phyloP scores from a whole-genome alignment of 2,113 vertebrate genomes.

The Myotis brandtii region DNA sequence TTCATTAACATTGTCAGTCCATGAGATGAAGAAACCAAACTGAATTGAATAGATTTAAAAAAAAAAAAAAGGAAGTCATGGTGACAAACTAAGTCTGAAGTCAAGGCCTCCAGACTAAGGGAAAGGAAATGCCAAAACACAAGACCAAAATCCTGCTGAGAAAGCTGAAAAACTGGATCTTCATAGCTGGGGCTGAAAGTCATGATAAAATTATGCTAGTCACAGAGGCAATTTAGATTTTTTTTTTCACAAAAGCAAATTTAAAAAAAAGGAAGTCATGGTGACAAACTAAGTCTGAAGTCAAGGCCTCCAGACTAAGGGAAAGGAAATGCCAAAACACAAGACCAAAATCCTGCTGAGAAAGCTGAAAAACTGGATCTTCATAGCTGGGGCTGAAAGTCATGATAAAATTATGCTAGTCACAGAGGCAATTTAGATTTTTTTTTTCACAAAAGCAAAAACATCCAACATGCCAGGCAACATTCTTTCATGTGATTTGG shows the following conservation, averaged over 20 bases:
- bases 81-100: slow-evolving; percentile 28
- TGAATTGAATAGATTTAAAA: neutral
- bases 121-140: slow-evolving; percentile 47
- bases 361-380: slow-evolving; percentile 31
- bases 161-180: slow-evolving; percentile 31
- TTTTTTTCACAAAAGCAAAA: slow-evolving; percentile 14
- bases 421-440: slow-evolving; percentile 32
- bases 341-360: slow-evolving; percentile 32
- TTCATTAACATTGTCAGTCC: neutral
- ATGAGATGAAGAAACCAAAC: neutral
- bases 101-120: slow-evolving; percentile 28
- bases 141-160: slow-evolving; percentile 32
- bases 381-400: slow-evolving; percentile 34
- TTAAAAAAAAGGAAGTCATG: neutral
- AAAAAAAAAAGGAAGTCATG: neutral
- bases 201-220: slow-evolving; percentile 62
- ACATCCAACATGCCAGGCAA: slow-evolving; percentile 35
- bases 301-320: slow-evolving; percentile 28
- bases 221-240: slow-evolving; percentile 32
- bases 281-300: slow-evolving; percentile 28
- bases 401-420: slow-evolving; percentile 62
- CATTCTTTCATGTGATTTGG: slow-evolving; percentile 46
- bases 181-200: slow-evolving; percentile 34
- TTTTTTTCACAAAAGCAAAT: neutral
- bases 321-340: slow-evolving; percentile 47